Evolutionary conservation across 2,888 invertebrate genomes (phyloP).

Genomic region (Neocrepidodera transversa): DNA sequence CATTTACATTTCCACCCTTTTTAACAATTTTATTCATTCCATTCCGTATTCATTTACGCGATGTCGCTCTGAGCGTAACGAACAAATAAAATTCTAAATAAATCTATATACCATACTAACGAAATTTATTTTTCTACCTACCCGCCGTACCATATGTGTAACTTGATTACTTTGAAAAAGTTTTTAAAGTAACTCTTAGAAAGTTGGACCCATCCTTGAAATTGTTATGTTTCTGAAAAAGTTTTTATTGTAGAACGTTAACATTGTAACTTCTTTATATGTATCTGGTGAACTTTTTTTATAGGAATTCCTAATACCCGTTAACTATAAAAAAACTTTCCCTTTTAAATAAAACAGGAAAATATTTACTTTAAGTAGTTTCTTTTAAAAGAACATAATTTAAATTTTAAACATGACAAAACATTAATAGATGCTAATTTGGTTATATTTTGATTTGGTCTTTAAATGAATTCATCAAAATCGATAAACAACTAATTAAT

Average conservation of each 20-base stretch:
- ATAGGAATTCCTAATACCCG: conserved; percentile 1
- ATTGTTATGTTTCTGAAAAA: conserved; percentile 4
- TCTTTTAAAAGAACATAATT: too few species aligned
- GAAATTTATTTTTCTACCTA: background rate
- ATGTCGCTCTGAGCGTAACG: too few species aligned
- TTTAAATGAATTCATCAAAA: too few species aligned
- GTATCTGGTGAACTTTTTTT: background rate
- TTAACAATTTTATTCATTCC: too few species aligned
- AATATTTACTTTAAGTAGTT: background rate
- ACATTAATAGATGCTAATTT: too few species aligned
- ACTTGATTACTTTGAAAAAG: background rate
- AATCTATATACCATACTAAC: background rate
- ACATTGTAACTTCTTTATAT: background rate
- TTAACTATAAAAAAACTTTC: too few species aligned
- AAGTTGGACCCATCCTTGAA: background rate
- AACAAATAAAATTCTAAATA: background rate
- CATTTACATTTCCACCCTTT: too few species aligned
- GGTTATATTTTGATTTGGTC: too few species aligned
- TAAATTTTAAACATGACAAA: too few species aligned
- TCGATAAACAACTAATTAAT: too few species aligned
- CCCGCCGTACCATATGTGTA: background rate
- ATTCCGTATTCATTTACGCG: too few species aligned
- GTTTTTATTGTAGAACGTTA: conserved; percentile 1
- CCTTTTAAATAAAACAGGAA: too few species aligned
- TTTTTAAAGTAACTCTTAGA: background rate